Percentiles rank a stretch among this genome's conserved stretches.
These are phyloP conservation scores for Rissa tridactyla DNA, from an alignment of 2,113 vertebrate species.

Conservation along the genomic window DNA sequence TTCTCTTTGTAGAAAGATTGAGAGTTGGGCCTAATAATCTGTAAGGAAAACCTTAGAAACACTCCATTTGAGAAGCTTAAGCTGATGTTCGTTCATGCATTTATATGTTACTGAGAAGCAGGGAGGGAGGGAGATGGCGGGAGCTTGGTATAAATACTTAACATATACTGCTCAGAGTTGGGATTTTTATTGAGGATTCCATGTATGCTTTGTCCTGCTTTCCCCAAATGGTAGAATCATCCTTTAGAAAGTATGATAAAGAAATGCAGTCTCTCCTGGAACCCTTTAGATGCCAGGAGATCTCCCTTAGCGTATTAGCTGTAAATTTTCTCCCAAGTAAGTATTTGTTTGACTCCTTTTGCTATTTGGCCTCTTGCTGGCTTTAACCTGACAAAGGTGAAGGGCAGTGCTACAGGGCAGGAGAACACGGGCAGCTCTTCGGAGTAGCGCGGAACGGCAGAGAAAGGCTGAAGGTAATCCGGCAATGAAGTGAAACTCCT, in stretches of 20 bases:
- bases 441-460: background rate
- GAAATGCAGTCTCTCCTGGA: background rate
- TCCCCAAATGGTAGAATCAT: background rate
- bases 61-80: background rate
- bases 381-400: background rate
- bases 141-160: background rate
- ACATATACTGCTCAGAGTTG: background rate
- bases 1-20: background rate
- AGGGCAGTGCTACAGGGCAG: background rate
- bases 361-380: background rate
- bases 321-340: background rate
- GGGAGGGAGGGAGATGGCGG: background rate
- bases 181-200: background rate
- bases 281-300: background rate
- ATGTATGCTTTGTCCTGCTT: background rate
- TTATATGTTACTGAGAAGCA: background rate
- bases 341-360: background rate
- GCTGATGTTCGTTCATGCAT: background rate
- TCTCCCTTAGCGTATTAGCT: background rate
- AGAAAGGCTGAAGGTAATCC: background rate
- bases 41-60: background rate
- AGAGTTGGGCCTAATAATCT: background rate
- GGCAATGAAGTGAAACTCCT: background rate
- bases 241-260: background rate
- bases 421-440: background rate